A percentile compares a stretch with the other conserved stretches of the same genome.
Conservation (phyloP, 2,888 invertebrate genomes). For the Aporophyla lueneburgensis region DNA sequence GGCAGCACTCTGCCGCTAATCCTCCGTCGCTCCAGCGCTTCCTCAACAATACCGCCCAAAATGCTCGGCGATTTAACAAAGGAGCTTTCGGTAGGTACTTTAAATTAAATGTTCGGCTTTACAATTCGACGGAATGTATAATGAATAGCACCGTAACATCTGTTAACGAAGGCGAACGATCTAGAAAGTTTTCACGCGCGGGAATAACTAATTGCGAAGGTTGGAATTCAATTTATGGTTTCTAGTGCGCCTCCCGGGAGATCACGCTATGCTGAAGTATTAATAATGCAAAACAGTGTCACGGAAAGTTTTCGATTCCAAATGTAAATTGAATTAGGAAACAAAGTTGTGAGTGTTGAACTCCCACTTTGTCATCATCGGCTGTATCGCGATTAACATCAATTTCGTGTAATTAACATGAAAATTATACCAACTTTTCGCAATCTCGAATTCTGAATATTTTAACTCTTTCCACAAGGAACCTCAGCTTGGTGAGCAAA, state of each 20-base stretch:
- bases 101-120: conserved; percentile 91
- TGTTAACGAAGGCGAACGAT: conserved; percentile 91
- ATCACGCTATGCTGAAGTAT: conserved; percentile 89
- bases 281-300: conserved; percentile 91
- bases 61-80: conserved; percentile 87
- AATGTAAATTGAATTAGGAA: conserved; percentile 90
- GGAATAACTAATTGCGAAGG: conserved; percentile 91
- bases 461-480: conserved; percentile 9
- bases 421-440: conserved; percentile 45
- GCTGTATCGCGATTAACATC: conserved; percentile 82
- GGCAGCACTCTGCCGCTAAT: conserved; percentile 79
- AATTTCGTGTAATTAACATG: conserved; percentile 66
- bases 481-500: conserved; percentile 16
- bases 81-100: conserved; percentile 88
- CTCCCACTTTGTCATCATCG: conserved; percentile 82
- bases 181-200: conserved; percentile 91
- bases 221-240: conserved; percentile 91
- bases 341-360: conserved; percentile 87
- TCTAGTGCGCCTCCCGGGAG: conserved; percentile 89
- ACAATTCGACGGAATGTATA: conserved; percentile 91
- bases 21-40: conserved; percentile 78
- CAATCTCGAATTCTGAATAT: conserved; percentile 39
- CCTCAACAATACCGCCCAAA: conserved; percentile 84
- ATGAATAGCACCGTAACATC: conserved; percentile 91
- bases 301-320: conserved; percentile 90